Conservation (phyloP, 2,113 vertebrate species). For the Pantherophis guttatus region DNA sequence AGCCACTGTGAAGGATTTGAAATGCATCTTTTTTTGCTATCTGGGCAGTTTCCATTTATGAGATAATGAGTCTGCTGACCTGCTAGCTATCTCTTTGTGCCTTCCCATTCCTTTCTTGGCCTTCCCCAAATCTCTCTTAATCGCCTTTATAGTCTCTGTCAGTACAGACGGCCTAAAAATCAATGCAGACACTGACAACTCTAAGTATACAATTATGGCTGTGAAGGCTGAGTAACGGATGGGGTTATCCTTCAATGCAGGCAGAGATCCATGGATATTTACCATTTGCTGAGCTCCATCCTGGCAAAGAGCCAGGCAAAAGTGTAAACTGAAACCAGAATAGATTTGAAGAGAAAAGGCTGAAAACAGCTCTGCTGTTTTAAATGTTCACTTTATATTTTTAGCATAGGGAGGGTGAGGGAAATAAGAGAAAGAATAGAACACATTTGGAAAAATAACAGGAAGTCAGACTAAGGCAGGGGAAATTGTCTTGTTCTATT, state of each 20-base stretch:
- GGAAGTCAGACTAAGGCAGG: slow-evolving; percentile 41
- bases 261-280: slow-evolving; percentile 51
- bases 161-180: slow-evolving; percentile 20
- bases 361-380: slow-evolving; percentile 54
- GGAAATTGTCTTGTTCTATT: slow-evolving; percentile 20
- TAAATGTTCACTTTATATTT: slow-evolving; percentile 53
- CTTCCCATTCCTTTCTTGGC: background rate
- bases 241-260: slow-evolving; percentile 37
- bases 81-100: background rate
- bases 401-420: slow-evolving; percentile 36
- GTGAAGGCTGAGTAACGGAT: slow-evolving; percentile 6
- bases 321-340: slow-evolving; percentile 67
- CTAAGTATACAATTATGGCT: slow-evolving; percentile 30
- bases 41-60: background rate
- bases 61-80: background rate
- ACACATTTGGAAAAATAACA: slow-evolving; percentile 54
- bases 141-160: background rate
- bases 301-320: slow-evolving; percentile 60
- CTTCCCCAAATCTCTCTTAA: background rate
- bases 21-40: background rate
- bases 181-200: slow-evolving; percentile 18
- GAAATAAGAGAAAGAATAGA: background rate
- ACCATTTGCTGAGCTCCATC: slow-evolving; percentile 62
- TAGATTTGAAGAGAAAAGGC: slow-evolving; percentile 57
- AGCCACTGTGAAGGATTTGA: background rate